Percentiles rank a stretch among this genome's conserved stretches.
These are phyloP conservation scores for Serilophus lunatus DNA, from an alignment of 2,113 vertebrate genomes.

Conservation along the genomic window DNA sequence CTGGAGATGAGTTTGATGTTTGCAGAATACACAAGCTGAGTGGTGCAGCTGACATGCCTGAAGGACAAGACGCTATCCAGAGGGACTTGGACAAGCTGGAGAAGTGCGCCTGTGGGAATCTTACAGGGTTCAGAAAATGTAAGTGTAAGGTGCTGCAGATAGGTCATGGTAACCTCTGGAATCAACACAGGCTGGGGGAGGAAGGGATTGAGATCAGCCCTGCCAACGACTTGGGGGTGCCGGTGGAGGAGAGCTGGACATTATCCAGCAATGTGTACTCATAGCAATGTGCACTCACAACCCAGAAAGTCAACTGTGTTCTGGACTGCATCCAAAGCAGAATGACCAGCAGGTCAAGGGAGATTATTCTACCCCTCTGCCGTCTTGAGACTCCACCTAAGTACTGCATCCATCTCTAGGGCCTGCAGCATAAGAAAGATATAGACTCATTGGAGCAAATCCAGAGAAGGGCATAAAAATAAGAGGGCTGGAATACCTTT, in stretches of 20 bases:
- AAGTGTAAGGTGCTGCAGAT: neutral
- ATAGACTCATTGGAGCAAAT: neutral
- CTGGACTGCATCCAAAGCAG: neutral
- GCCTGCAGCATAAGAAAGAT: neutral
- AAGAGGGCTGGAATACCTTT: neutral
- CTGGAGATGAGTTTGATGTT: neutral
- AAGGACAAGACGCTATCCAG: neutral
- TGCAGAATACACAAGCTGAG: neutral
- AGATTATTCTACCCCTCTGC: neutral
- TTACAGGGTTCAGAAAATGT: neutral
- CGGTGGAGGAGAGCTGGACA: neutral
- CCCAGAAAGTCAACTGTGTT: neutral
- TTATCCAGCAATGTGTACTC: neutral
- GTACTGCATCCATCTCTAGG: neutral
- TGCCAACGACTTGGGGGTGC: neutral
- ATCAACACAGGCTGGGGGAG: neutral
- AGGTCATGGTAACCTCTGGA: fast-evolving
- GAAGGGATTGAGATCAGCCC: neutral
- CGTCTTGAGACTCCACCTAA: neutral
- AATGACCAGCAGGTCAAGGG: neutral
- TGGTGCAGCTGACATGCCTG: neutral
- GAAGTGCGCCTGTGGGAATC: neutral
- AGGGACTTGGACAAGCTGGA: neutral
- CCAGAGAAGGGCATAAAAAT: neutral
- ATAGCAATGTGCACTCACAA: neutral